Base-by-base conservation (phyloP, 2,797 vertebrate species). In the Tragopan temminckii region DNA sequence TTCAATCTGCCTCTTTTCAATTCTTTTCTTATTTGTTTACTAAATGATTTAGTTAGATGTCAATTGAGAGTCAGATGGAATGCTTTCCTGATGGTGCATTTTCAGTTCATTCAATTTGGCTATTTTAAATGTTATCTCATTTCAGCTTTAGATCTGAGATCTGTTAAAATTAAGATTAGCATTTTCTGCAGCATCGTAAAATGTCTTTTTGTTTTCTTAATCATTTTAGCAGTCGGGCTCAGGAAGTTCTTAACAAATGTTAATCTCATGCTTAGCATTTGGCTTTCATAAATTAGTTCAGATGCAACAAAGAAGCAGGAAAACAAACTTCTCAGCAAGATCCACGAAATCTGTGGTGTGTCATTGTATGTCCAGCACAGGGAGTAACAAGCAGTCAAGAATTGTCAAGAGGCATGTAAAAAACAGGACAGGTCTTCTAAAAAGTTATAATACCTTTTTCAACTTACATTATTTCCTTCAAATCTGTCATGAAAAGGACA, bases 11-110 rank as follows among this genome's bases (percentile, higher is more conserved):
- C 50, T 86, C 78, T 85, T 91, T 93, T 91, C 71, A 85, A 66
- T 90, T 58, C 75, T 80, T 66, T 74, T 85, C 84, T 90, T 85
- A 70, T 86, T 91, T 95, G 72, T 93, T 95, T 95, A 86, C 92
- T 82, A 62, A 96, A 92, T 90, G 84, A 92, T 95, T 92, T 84
- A 68, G 88, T 96, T 94, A 90, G 42, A 91, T 92, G 66, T 91
- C 89, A 94, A 2, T 61, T 88, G 76, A 43, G 62, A 92, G 72
- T 94, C 78, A 91, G 75, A 94, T 64, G 83, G 76, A 88, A 93
- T 36, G 18, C 74, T 89, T 90, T 89, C 85, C 1, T 40, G 82
- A 88, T 88, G 62, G 55, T 90, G 42, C 80, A 66, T 92, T 95
- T 93, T 71, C 70, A 85, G 14, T 94, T 91, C 52, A 63, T 93